Evolutionary conservation across 2,888 invertebrate genomes (phyloP), one percentile per base, ranked within the genome.

Genomic region (Andrena bucephala): DNA sequence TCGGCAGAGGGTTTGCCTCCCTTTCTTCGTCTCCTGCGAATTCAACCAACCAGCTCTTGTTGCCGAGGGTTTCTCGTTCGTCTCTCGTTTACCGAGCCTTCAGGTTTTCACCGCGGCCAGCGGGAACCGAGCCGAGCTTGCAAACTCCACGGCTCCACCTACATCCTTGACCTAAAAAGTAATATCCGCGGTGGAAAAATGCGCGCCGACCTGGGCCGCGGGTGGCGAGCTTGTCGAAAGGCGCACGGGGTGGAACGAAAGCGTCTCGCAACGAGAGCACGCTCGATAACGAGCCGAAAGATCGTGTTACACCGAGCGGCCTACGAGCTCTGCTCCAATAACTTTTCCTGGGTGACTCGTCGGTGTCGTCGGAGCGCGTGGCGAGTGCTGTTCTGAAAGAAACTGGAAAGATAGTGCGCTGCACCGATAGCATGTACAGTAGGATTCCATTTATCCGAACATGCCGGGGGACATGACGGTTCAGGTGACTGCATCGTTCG

Each of bases 151-250:
- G 20, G 42, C 66, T 57, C 62, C 77, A 10, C 63, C 77, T 59
- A 70, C 59, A 88, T 81, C 81, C 88, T 87, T 85, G 84, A 88
- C 82, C 88, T 33, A 71, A 84, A 88, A 87, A 81, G 67, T 71
- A 81, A 70, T 62, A 74, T 27, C 54, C 57, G 57, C 62, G 67
- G 7, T 42, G 67, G 63, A 71, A 78, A 79, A 81, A 67, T 73
- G 24, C 16, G 65, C 48, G 63, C 54, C 54, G 33, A 52, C 16
- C 59, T 48, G 60, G 50, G 16, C 63, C 42, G 29, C 20, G 24
- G 59, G 36, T 54, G 31, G 3, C 50, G 67, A 48, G n/a, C 69
- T 52, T 52, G 78, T 68, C 70, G 79, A 72, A 77, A 80, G 76
- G 83, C 67, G 81, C 67, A 70, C 83, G 42, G 75, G 81, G 81